Base-by-base conservation (phyloP, 2,797 vertebrate genomes). In the Cirrhinus mrigala region DNA sequence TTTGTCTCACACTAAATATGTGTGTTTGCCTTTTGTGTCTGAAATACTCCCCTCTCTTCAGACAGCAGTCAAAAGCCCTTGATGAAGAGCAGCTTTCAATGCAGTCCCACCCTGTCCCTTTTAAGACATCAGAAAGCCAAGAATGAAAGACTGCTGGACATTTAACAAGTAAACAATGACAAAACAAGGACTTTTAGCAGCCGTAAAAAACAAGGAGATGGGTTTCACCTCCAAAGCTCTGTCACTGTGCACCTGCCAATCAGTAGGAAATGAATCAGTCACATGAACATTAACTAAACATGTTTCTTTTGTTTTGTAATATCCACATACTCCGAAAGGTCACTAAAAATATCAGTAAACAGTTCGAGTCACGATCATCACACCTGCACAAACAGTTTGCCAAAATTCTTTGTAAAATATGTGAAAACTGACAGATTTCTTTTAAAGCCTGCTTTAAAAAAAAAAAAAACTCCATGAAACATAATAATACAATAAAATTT, bases 1-100 rank as follows among this genome's bases (percentile, higher is more conserved):
- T 96, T 97, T 97, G 96, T 97, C 95, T 95, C 93, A 93, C 92
- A 92, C 93, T 96, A 96, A 97, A 96, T 96, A 96, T 96, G 97
- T 96, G 95, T 91, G 92, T 95, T 95, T 92, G 92, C 92, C 92
- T 95, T 96, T 96, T 96, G 95, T 93, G 94, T 93, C 93, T 92
- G 90, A 91, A 93, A 93, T 92, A 92, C 90, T 91, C 91, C 88
- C 89, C 91, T 83, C 89, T 89, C 87, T 89, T 90, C 75, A 82
- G 79, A 83, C 79, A 79, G 52, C 74, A 86, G 83, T 86, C 79
- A 79, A 69, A 50, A 73, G 64, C 73, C 79, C 93, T 94, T 95
- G 92, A 95, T 95, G 94, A 89, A 82, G 82, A 84, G 78, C 44
- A 73, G 70, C 71, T 85, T 71, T 71, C n/a, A 66, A 78, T 58